phyloP scores from a whole-genome alignment of 2,888 invertebrate genomes.

The Aporophyla nigra region DNA sequence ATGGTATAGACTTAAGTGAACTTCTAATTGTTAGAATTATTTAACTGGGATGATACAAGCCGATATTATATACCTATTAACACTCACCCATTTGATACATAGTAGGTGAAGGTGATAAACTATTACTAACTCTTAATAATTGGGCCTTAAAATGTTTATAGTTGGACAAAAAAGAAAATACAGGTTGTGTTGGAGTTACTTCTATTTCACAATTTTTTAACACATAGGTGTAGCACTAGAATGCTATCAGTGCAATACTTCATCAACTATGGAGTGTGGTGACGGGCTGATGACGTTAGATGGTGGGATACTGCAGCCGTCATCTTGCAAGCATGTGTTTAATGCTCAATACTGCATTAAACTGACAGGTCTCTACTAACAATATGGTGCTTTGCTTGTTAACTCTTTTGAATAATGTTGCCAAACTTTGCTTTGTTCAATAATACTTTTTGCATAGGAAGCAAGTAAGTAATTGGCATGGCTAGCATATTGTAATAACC shows the following conservation, averaged over 20 bases:
- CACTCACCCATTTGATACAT: background rate
- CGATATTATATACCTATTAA: background rate
- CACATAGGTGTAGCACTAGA: conserved; percentile 88
- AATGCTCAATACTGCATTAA: conserved; percentile 96
- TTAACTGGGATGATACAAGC: background rate
- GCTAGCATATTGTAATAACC: background rate
- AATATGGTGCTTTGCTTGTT: conserved; percentile 35
- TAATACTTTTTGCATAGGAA: background rate
- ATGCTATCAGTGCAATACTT: conserved; percentile 95
- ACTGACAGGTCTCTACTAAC: conserved; percentile 90
- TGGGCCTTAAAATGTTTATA: too few species aligned
- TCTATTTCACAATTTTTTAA: conserved; percentile 4
- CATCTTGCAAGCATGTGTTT: conserved; percentile 93
- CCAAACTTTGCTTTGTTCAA: background rate
- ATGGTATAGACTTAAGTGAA: background rate
- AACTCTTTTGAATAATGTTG: conserved; percentile 5
- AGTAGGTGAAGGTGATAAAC: conserved; percentile 5
- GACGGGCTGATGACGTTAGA: conserved; percentile 92
- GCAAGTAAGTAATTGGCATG: background rate
- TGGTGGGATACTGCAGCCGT: conserved; percentile 90
- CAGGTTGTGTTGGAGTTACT: background rate
- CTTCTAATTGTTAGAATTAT: conserved; percentile 8
- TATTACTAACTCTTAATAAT: conserved; percentile 24
- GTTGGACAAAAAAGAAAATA: too few species aligned
- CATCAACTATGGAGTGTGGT: conserved; percentile 92